These are phyloP conservation scores for Hesperophylax magnus DNA, from an alignment of 1,140 invertebrate species.

Conservation along the genomic window DNA sequence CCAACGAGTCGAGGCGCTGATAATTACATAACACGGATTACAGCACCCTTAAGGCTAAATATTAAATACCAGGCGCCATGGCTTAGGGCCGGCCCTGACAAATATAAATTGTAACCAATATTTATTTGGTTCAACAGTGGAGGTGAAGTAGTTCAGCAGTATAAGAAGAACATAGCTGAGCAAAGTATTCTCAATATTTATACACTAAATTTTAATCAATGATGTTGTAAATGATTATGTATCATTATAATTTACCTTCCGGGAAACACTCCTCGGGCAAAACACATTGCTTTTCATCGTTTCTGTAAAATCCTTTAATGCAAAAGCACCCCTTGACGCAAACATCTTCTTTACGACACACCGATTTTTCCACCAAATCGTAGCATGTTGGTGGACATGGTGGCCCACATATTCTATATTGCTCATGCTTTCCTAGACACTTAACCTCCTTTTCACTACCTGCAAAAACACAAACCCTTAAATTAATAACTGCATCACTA, in stretches of 20 bases:
- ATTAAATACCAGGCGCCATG: no score
- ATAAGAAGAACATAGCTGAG: no score
- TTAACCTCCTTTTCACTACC: not conserved
- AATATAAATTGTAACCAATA: no score
- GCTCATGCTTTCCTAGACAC: slow-evolving; percentile 14
- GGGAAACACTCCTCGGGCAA: slow-evolving; percentile 26
- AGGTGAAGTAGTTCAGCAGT: no score
- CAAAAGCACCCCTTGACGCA: slow-evolving; percentile 40
- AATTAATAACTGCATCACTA: not conserved
- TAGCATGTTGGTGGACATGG: slow-evolving; percentile 32
- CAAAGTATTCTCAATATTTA: not conserved
- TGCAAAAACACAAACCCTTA: not conserved
- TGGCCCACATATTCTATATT: slow-evolving; percentile 25
- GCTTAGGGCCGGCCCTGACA: no score
- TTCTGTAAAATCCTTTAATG: slow-evolving; percentile 23
- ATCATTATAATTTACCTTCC: slow-evolving; percentile 7
- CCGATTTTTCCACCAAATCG: slow-evolving; percentile 1
- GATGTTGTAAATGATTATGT: not conserved
- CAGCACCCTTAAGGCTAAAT: no score
- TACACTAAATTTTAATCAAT: not conserved
- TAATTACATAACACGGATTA: no score
- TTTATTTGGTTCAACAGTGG: no score
- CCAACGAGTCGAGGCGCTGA: no score
- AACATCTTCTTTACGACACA: slow-evolving; percentile 12
- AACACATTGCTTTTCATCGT: slow-evolving; percentile 23